Evolutionary conservation across 2,797 vertebrate species (phyloP), one percentile per base, ranked within the genome.

Genomic region (Sebastolobus alascanus): DNA sequence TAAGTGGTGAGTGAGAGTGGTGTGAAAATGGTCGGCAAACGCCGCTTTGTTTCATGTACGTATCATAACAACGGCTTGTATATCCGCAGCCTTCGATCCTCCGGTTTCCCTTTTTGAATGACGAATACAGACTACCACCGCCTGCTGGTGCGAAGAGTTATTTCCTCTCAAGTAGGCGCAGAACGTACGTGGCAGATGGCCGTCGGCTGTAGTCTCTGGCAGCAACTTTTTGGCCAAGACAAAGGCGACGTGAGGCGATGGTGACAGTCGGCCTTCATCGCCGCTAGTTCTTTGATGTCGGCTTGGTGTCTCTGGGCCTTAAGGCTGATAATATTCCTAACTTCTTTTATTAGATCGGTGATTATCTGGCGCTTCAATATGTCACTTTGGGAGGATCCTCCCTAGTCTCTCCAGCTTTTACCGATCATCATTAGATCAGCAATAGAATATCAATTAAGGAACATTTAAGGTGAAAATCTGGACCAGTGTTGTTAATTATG

Each of bases 401-500:
- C 35, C 22, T 4, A 20, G 65, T 74, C 52, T 71, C 52, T 22
- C 20, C 33, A 46, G 33, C 33, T 14, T 55, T 55, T 61, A 22
- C n/a, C 40, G 8, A 67, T 72, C 79, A 74, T 60, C 65, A 27
- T 54, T 43, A 76, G 54, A 87, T 68, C 52, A 68, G 81, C 58
- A 83, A 73, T 52, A 66, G 72, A 75, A 79, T 79, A 79, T 85
- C 72, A 86, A 80, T 88, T 80, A 80, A 52, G 71, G 56, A 43
- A 61, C 73, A 79, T 66, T 67, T 82, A 85, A 22, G 14, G 16
- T 6, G 2, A 43, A 76, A 75, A 60, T 70, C 38, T 80, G 20
- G 61, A 75, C 55, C 10, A 14, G 60, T 38, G 58, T 64, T 86
- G 79, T 82, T 89, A 89, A 90, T 90, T 86, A 86, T 58, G 75